phyloP scores from a whole-genome alignment of 2,888 invertebrate species.

The Tipula vernalis region DNA sequence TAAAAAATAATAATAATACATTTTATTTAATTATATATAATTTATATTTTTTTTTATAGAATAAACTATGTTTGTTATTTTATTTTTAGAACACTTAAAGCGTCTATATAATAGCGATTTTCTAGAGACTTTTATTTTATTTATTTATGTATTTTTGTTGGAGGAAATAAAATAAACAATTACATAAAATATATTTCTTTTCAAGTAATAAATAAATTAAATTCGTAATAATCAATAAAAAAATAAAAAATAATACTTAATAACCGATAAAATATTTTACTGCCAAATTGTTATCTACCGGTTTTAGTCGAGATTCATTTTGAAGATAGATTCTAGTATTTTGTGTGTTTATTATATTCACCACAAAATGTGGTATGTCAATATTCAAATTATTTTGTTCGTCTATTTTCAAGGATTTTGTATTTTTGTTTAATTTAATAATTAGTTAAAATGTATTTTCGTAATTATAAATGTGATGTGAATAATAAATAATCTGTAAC shows the following conservation, averaged over 20 bases:
- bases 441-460: too few species aligned
- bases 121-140: not conserved
- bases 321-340: not conserved
- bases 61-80: conserved; percentile 5
- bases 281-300: not conserved
- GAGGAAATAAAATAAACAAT: not conserved
- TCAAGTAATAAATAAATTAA: not conserved
- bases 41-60: not conserved
- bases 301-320: not conserved
- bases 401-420: too few species aligned
- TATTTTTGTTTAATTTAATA: too few species aligned
- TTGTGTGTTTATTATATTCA: too few species aligned
- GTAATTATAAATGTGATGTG: too few species aligned
- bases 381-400: too few species aligned
- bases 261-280: not conserved
- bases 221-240: not conserved
- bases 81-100: conserved; percentile 10
- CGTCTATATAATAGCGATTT: conserved; percentile 10
- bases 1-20: not conserved
- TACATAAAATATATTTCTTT: not conserved
- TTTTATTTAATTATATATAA: not conserved
- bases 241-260: not conserved
- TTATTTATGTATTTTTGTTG: not conserved
- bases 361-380: too few species aligned
- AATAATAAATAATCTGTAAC: too few species aligned